A percentile compares a stretch with the other conserved stretches of the same genome.
These are phyloP conservation scores for Leptinotarsa haldemani DNA, from an alignment of 2,888 invertebrate genomes.

Conservation along the genomic window DNA sequence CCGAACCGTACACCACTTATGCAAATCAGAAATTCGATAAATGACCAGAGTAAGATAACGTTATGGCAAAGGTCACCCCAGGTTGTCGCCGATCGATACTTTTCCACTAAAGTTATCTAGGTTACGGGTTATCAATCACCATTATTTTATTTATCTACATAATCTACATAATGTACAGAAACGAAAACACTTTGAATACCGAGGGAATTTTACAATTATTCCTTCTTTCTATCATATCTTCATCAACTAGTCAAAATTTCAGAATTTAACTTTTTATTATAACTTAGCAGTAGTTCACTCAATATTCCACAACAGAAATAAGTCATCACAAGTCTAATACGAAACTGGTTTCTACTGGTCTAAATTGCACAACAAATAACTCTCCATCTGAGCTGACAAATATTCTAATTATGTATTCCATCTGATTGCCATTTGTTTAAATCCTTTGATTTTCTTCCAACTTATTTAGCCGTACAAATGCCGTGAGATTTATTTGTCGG, in stretches of 20 bases:
- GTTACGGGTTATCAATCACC: constrained; percentile 23
- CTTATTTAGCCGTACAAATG: no score
- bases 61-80: constrained; percentile 45
- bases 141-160: constrained; percentile 16
- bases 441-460: no score
- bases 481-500: no score
- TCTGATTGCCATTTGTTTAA: no score
- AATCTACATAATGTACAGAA: neutral
- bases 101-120: constrained; percentile 31
- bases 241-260: neutral
- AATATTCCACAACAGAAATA: no score
- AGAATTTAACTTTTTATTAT: no score
- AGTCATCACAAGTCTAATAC: no score
- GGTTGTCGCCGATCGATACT: constrained; percentile 44
- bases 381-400: no score
- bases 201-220: neutral
- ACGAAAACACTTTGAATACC: neutral
- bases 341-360: no score
- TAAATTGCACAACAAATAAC: no score
- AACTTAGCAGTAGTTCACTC: no score
- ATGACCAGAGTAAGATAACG: constrained; percentile 40
- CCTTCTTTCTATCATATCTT: neutral
- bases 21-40: constrained; percentile 49
- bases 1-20: constrained; percentile 40
- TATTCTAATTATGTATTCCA: no score